These are phyloP conservation scores for Hapalemur alaotrensis DNA, from an alignment of 2,797 vertebrate species.

Conservation along the genomic window DNA sequence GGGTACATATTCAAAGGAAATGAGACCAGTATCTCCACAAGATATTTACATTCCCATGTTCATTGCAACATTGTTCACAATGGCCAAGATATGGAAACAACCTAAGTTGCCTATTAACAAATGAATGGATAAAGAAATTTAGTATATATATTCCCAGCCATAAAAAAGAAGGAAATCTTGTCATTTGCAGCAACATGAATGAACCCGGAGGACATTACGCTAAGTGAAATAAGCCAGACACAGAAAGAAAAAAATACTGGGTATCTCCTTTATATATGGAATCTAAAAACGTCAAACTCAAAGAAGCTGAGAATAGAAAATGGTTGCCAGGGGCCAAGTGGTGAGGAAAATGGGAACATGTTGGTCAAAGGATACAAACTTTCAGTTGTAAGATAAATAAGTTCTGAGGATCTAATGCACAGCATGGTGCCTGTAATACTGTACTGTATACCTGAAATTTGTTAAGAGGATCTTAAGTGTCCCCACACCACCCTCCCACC, in stretches of 20 bases:
- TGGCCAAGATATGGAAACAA: not conserved
- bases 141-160: not conserved
- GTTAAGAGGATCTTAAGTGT: not conserved
- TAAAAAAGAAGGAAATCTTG: not conserved
- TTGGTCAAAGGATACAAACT: not conserved
- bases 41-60: not conserved
- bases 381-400: not conserved
- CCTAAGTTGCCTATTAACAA: not conserved
- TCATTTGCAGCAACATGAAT: not conserved
- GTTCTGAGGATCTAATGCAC: not conserved
- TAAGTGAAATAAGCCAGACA: not conserved
- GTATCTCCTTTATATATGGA: not conserved
- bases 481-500: too few species aligned
- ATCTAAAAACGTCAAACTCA: not conserved
- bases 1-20: not conserved
- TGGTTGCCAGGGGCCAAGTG: not conserved
- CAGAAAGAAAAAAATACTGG: not conserved
- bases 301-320: not conserved
- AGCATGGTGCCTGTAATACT: not conserved
- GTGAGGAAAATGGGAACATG: not conserved
- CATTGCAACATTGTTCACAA: not conserved
- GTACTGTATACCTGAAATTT: not conserved
- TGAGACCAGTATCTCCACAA: not conserved
- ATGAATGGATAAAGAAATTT: not conserved
- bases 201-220: not conserved